Conservation (phyloP, 2,113 vertebrate species). For the Chaetodon trifascialis region DNA sequence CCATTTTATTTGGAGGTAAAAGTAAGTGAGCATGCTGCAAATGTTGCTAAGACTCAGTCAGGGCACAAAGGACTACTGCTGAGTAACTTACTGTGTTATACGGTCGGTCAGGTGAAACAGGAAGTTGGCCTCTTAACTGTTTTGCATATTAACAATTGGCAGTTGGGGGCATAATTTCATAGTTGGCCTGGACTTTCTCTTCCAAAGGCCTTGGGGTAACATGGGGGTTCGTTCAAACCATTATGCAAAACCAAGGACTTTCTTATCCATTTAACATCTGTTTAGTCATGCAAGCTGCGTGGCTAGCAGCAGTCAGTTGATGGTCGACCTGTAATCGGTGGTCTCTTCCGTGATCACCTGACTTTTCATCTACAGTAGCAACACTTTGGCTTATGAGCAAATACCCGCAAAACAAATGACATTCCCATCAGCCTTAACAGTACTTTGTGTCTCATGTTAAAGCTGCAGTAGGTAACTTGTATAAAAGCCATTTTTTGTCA, state of each 20-base stretch:
- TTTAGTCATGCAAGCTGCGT: not conserved
- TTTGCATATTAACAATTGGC: constrained; percentile 2
- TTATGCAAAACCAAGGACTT: not conserved
- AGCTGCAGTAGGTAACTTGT: no score
- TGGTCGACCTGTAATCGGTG: no score
- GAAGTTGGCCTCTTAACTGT: not conserved
- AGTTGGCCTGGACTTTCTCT: not conserved
- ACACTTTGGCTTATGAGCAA: no score
- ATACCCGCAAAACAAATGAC: no score
- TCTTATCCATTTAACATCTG: not conserved
- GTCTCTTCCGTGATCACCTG: not conserved
- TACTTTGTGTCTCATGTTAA: no score
- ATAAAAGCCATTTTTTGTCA: no score
- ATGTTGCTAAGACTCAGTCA: not conserved
- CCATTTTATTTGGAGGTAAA: not conserved
- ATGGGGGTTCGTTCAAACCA: not conserved
- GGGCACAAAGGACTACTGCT: not conserved
- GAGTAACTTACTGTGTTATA: not conserved
- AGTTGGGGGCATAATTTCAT: not conserved
- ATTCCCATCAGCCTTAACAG: no score
- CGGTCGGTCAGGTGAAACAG: not conserved
- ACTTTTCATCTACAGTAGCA: not conserved
- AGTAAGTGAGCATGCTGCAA: not conserved
- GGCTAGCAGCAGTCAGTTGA: not conserved
- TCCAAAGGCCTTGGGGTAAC: not conserved